phyloP scores from a whole-genome alignment of 2,113 vertebrate species.

The Caloenas nicobarica region DNA sequence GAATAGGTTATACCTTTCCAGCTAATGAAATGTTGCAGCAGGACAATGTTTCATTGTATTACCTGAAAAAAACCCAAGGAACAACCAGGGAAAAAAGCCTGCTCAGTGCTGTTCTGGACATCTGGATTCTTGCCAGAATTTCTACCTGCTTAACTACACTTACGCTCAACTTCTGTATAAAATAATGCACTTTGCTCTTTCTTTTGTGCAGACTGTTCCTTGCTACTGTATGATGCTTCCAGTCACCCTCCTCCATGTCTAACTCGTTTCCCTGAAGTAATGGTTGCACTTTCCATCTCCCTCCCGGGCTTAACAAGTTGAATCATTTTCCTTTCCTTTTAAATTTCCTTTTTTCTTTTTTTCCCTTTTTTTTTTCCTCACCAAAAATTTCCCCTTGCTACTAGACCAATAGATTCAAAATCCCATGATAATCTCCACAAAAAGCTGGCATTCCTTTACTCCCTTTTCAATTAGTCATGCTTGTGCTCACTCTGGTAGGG shows the following conservation, averaged over 20 bases:
- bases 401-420: neutral
- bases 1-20: neutral
- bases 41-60: neutral
- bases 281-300: neutral
- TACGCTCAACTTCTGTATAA: neutral
- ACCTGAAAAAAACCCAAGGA: neutral
- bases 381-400: neutral
- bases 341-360: neutral
- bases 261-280: neutral
- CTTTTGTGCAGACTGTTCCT: neutral
- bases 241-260: neutral
- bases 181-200: neutral
- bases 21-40: neutral
- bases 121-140: neutral
- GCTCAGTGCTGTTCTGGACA: neutral
- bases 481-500: neutral
- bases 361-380: neutral
- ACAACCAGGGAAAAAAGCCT: neutral
- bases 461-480: neutral
- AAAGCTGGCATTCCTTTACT: neutral
- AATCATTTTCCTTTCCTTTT: neutral
- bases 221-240: fast-evolving
- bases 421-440: neutral
- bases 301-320: neutral
- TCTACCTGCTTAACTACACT: neutral